A percentile compares a stretch with the other conserved stretches of the same genome.
Evolutionary conservation across 1,140 invertebrate genomes (phyloP).

Genomic region (Leptestheria dahalacensis): DNA sequence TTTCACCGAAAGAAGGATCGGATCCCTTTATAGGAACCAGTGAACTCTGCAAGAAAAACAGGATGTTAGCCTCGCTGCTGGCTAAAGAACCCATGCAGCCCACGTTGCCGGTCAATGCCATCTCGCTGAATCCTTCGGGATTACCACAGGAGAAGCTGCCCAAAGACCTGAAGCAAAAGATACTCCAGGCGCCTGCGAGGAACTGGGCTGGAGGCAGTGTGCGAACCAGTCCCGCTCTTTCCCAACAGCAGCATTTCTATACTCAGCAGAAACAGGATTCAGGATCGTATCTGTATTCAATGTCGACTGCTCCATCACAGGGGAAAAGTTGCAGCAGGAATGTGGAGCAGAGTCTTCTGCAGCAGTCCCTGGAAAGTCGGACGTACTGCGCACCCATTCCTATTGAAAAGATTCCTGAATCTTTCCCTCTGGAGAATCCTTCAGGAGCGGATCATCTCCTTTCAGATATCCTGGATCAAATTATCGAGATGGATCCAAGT

Average conservation of each 20-base stretch:
- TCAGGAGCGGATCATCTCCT: slow-evolving; percentile 44
- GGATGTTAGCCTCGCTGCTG: slow-evolving; percentile 66
- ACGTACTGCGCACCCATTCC: too few relatives aligned
- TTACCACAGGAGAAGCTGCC: slow-evolving; percentile 26
- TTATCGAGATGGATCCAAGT: slow-evolving; percentile 54
- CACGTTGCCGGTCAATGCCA: slow-evolving; percentile 32
- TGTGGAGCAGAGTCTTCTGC: too few relatives aligned
- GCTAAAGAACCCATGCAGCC: slow-evolving; percentile 59
- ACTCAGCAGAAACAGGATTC: too few relatives aligned
- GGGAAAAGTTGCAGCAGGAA: background rate
- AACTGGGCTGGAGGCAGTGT: slow-evolving; percentile 14
- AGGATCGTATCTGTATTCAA: background rate
- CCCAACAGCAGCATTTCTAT: too few relatives aligned
- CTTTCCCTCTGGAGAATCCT: background rate
- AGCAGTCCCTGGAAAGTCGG: too few relatives aligned
- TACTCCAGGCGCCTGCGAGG: slow-evolving; percentile 13
- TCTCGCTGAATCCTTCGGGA: slow-evolving; percentile 23
- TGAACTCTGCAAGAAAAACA: slow-evolving; percentile 56
- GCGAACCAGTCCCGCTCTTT: background rate
- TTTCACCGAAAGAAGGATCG: background rate
- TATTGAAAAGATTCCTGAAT: too few relatives aligned
- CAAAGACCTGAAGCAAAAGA: slow-evolving; percentile 23
- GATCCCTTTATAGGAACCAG: background rate
- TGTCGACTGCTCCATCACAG: too few relatives aligned
- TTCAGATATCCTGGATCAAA: slow-evolving; percentile 65